Evolutionary conservation across 2,113 vertebrate genomes (phyloP), one percentile per base, ranked within the genome.

Genomic region (Muntiacus muntjak): DNA sequence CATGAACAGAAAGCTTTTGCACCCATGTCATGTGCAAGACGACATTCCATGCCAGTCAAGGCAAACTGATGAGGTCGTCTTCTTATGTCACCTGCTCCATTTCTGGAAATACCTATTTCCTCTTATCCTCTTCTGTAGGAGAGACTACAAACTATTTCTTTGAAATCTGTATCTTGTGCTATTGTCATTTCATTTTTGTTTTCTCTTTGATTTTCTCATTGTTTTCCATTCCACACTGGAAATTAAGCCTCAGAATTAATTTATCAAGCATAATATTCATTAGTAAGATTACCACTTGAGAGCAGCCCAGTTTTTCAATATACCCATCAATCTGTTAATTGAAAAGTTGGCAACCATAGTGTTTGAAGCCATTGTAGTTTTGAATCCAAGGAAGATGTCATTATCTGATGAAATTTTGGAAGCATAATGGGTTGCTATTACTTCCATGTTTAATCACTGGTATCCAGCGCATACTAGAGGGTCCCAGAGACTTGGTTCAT

Each of bases 191-290:
- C 92, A 30, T 43, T 60, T 89, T 84, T 62, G 6, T 89, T 94
- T 87, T 85, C 36, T 28, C 83, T 94, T 96, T 55, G 45, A 40
- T 85, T 95, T 97, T 90, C 58, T 47, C 45, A 82, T 89, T 95
- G 13, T 88, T 97, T 97, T 57, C 60, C 13, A 94, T 9, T 83
- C 52, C 84, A 5, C n/a, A n/a, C 45, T 79, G 82, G 78, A 95
- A 94, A 47, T 71, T 95, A 93, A 96, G 60, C 62, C 50, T 96
- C 55, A 76, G 28, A 89, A 84, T 96, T 87, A 95, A 87, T 93
- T 83, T 85, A 95, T 94, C 43, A 92, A 76, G 21, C 19, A 85
- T 89, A 78, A 62, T 78, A 92, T 71, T 45, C 94, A 96, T 96
- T 95, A 94, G 84, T 78, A 28, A 55, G 67, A 95, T 94, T 88